Conservation (phyloP, 2,797 vertebrate genomes). For the Pachyuromys duprasi region DNA sequence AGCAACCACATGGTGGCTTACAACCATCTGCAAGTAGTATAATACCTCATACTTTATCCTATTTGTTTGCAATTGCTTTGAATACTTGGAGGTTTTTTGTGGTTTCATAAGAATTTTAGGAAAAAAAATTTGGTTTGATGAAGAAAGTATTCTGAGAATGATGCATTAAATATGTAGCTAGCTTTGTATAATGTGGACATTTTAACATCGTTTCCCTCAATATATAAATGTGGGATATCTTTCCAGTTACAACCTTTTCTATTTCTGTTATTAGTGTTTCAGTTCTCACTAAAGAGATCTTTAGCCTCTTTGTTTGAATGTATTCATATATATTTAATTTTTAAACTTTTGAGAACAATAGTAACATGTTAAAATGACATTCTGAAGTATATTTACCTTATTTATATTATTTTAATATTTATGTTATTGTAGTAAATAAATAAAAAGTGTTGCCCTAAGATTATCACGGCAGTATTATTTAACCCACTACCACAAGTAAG, state of each 20-base stretch:
- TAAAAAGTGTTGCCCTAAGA: too few species aligned
- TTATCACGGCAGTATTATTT: too few species aligned
- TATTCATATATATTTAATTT: background rate
- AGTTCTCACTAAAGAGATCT: background rate
- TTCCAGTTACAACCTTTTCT: background rate
- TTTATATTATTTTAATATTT: slow-evolving; percentile 34
- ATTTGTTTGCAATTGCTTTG: background rate
- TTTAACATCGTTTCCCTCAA: background rate
- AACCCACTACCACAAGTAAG: too few species aligned
- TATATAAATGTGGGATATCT: background rate
- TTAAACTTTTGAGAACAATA: background rate
- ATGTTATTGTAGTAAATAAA: too few species aligned
- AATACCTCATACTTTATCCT: background rate
- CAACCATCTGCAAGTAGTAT: too few species aligned
- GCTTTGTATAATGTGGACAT: background rate
- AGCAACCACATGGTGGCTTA: too few species aligned
- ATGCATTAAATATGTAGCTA: background rate
- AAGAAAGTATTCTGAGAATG: background rate
- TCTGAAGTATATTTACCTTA: background rate
- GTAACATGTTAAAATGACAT: background rate
- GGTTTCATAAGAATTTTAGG: background rate
- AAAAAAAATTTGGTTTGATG: too few species aligned
- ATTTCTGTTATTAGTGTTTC: background rate
- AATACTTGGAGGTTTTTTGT: background rate
- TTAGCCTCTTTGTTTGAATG: background rate